phyloP scores from a whole-genome alignment of 1,140 invertebrate genomes.

The Brachionus rubens region DNA sequence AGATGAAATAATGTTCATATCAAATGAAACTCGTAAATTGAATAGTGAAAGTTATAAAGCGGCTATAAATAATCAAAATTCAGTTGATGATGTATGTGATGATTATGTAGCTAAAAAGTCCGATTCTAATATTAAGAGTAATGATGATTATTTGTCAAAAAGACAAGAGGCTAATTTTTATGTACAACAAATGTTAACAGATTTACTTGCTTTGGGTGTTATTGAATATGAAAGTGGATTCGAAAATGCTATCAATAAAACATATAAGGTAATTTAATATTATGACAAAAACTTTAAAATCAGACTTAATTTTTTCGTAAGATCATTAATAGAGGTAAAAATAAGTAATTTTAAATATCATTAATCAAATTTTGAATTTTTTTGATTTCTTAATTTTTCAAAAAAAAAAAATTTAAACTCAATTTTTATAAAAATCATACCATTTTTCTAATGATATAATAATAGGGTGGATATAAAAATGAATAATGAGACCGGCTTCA shows the following conservation, averaged over 20 bases:
- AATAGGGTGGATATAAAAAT: too few relatives aligned
- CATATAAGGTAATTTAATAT: slow-evolving; percentile 24
- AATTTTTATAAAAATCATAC: too few relatives aligned
- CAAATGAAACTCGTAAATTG: slow-evolving; percentile 3
- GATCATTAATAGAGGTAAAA: too few relatives aligned
- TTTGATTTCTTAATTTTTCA: too few relatives aligned
- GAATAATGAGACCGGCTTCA: too few relatives aligned
- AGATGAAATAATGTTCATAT: not conserved
- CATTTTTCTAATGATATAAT: too few relatives aligned
- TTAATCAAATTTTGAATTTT: too few relatives aligned
- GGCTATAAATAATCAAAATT: slow-evolving; percentile 16
- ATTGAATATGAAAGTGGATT: slow-evolving; percentile 42
- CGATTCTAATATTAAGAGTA: not conserved
- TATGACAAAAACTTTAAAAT: not conserved
- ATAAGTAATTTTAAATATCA: too few relatives aligned
- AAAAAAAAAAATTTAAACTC: too few relatives aligned
- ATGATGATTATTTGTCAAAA: slow-evolving; percentile 22
- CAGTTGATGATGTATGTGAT: not conserved
- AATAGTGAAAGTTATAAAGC: slow-evolving; percentile 33
- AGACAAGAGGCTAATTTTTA: slow-evolving; percentile 44
- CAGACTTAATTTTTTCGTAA: not conserved
- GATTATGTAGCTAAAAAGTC: not conserved
- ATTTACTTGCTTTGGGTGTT: slow-evolving; percentile 41
- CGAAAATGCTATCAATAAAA: slow-evolving; percentile 39
- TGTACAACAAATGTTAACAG: slow-evolving; percentile 24